A percentile compares a stretch with the other conserved stretches of the same genome.
These are phyloP conservation scores for Pinctada fucata DNA, from an alignment of 2,888 invertebrate genomes.

Conservation along the genomic window DNA sequence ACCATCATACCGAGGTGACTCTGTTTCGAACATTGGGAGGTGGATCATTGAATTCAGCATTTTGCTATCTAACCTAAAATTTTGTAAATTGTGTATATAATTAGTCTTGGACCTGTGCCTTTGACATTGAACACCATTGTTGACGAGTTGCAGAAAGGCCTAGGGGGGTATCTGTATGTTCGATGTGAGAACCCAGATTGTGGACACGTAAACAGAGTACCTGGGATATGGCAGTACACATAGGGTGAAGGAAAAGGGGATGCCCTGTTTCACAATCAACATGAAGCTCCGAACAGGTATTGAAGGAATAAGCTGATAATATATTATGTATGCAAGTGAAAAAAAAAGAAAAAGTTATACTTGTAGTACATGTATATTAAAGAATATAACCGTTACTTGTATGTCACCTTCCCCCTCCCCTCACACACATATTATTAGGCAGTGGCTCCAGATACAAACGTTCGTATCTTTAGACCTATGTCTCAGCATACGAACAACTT, in stretches of 20 bases:
- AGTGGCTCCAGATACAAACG: no score
- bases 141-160: conserved; percentile 17
- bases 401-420: no score
- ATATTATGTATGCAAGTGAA: no score
- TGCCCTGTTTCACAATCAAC: conserved; percentile 7
- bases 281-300: conserved; percentile 7
- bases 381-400: no score
- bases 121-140: conserved; percentile 2
- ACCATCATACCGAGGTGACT: no score
- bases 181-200: conserved; percentile 20
- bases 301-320: no score
- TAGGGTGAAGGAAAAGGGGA: neutral
- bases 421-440: no score
- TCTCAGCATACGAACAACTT: no score
- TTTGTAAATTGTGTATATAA: conserved; percentile 8
- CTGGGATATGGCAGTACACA: conserved; percentile 12
- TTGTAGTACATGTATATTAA: no score
- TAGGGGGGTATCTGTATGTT: conserved; percentile 15
- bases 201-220: neutral
- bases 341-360: no score
- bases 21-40: neutral
- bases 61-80: conserved; percentile 8
- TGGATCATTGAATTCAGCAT: conserved; percentile 18
- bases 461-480: no score
- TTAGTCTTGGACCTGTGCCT: conserved; percentile 23